Conservation (phyloP, 2,797 vertebrate species). For the Sebastes minor region DNA sequence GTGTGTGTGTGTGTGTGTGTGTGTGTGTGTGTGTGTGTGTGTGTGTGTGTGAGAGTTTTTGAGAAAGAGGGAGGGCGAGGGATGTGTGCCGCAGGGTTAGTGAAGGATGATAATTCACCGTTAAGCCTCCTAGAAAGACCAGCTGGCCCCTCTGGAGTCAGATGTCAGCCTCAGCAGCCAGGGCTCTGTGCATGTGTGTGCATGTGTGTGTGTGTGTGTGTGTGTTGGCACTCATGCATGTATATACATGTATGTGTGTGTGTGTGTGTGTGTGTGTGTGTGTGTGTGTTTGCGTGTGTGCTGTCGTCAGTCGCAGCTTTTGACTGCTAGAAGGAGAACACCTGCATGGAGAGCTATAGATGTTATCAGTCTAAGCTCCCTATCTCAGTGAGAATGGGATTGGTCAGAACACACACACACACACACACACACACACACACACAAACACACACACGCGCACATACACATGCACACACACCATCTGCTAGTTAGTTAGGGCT, state of each 20-base stretch:
- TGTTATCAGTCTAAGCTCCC: constrained; percentile 82
- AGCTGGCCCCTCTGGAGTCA: constrained; percentile 84
- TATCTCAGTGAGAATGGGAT: constrained; percentile 76
- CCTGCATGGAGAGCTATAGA: constrained; percentile 83
- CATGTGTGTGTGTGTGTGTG: constrained; percentile 16
- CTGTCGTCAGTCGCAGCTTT: constrained; percentile 72
- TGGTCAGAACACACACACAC: constrained; percentile 60
- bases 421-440: constrained; percentile 26
- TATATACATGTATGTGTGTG: constrained; percentile 16
- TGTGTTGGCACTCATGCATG: constrained; percentile 45
- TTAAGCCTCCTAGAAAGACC: constrained; percentile 84
- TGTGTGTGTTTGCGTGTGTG: constrained; percentile 12
- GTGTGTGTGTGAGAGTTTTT: constrained; percentile 44
- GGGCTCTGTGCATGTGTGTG: constrained; percentile 55
- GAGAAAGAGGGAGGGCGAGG: constrained; percentile 57
- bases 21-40: neutral
- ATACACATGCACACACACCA: constrained; percentile 62
- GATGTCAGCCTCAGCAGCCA: constrained; percentile 80
- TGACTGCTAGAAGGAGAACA: constrained; percentile 83
- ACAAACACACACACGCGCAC: constrained; percentile 29
- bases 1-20: neutral
- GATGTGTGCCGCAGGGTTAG: constrained; percentile 79
- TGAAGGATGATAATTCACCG: constrained; percentile 84
- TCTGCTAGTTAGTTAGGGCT: constrained; percentile 80
- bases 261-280: neutral